A percentile compares a stretch with the other conserved stretches of the same genome.
phyloP scores from a whole-genome alignment of 2,797 vertebrate genomes.

The Phrynocephalus guinanensis region DNA sequence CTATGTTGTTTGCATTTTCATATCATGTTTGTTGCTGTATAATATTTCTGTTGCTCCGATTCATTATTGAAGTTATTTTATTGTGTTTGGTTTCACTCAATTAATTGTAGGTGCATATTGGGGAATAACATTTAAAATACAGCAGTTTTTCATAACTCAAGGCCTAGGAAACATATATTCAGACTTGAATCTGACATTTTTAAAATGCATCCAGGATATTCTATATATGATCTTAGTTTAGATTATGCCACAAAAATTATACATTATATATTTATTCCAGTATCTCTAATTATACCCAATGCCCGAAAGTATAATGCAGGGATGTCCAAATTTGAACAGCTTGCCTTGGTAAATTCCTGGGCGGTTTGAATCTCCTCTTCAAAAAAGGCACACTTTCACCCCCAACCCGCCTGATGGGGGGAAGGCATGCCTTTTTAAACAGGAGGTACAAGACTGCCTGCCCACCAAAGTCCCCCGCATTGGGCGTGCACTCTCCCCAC shows the following conservation, averaged over 20 bases:
- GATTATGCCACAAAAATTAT: constrained; percentile 29
- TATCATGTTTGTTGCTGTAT: constrained; percentile 17
- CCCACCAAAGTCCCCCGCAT: too few species aligned
- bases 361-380: too few species aligned
- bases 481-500: too few species aligned
- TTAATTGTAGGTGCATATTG: constrained; percentile 1
- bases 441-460: too few species aligned
- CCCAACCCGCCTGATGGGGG: too few species aligned
- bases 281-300: constrained; percentile 49
- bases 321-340: too few species aligned
- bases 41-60: background rate
- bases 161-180: background rate
- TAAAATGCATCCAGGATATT: background rate
- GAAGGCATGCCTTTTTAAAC: too few species aligned
- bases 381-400: too few species aligned
- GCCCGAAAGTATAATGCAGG: constrained; percentile 16
- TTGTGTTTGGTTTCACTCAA: background rate
- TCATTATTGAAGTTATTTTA: background rate
- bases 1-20: constrained; percentile 13
- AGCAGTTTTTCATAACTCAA: background rate
- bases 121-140: background rate
- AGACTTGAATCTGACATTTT: background rate
- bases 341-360: too few species aligned
- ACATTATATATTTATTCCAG: constrained; percentile 31
- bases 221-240: constrained; percentile 12